These are phyloP conservation scores for Euwallacea similis DNA, from an alignment of 1,140 invertebrate species.

Conservation along the genomic window DNA sequence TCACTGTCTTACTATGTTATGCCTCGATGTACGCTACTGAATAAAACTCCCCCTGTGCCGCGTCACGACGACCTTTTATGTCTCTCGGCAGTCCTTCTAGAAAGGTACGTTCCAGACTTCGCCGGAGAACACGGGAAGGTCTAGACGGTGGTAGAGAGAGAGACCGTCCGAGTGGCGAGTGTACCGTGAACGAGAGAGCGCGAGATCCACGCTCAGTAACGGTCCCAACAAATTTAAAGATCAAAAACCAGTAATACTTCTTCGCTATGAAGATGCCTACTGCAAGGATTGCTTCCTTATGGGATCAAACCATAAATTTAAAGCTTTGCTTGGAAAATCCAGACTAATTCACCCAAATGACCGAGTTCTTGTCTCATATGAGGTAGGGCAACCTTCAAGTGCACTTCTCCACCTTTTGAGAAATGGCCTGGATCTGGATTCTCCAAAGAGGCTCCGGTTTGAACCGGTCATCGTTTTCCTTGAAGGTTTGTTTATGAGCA, in stretches of 20 bases:
- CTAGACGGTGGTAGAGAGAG: too few relatives aligned
- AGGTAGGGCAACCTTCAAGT: conserved; percentile 67
- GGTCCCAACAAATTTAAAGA: too few relatives aligned
- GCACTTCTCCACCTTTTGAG: conserved; percentile 72
- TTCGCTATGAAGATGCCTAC: conserved; percentile 65
- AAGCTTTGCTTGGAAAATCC: conserved; percentile 79
- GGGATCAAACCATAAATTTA: conserved; percentile 76
- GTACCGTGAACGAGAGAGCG: too few relatives aligned
- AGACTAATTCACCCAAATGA: conserved; percentile 70
- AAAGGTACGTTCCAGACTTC: too few relatives aligned
- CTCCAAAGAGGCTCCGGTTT: conserved; percentile 71
- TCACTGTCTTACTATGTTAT: too few relatives aligned
- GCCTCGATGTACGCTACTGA: too few relatives aligned
- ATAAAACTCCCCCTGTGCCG: too few relatives aligned
- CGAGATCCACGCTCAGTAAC: too few relatives aligned
- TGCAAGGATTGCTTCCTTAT: conserved; percentile 71
- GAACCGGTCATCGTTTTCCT: conserved; percentile 63
- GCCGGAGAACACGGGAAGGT: too few relatives aligned
- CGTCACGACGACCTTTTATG: too few relatives aligned
- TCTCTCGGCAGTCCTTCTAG: too few relatives aligned
- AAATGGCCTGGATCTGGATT: conserved; percentile 63
- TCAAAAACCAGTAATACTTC: conserved; percentile 54
- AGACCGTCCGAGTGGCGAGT: too few relatives aligned
- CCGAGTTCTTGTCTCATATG: conserved; percentile 69
- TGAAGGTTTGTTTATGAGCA: conserved; percentile 59